phyloP scores from a whole-genome alignment of 30 jellyfish, hydroid and myxozoan genomes.

The Pseudorhiza aurosa region DNA sequence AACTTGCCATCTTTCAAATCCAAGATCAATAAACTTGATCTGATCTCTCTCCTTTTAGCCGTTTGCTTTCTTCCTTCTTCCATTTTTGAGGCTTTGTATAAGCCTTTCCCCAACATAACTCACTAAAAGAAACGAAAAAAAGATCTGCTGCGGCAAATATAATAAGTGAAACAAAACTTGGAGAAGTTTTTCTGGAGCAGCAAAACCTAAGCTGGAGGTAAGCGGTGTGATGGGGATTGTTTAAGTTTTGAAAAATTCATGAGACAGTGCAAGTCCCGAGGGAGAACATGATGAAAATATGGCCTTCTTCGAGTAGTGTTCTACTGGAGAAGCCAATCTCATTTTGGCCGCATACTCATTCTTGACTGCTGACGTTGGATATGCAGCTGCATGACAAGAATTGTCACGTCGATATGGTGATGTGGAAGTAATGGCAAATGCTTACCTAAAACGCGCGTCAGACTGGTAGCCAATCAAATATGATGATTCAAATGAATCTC shows the following conservation, averaged over 20 bases:
- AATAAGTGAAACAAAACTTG: neutral
- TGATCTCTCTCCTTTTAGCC: too few relatives aligned
- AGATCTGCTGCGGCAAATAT: neutral
- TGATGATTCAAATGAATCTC: constrained; percentile 36
- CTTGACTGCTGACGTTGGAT: neutral
- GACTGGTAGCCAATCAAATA: constrained; percentile 39
- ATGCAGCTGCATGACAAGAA: constrained; percentile 5
- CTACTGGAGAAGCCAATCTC: constrained; percentile 58
- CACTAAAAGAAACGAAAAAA: too few relatives aligned
- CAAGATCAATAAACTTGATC: too few relatives aligned
- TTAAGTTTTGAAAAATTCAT: neutral
- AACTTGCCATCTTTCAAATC: too few relatives aligned
- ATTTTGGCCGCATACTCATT: constrained; percentile 37
- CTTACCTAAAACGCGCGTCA: constrained; percentile 29
- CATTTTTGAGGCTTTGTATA: too few relatives aligned
- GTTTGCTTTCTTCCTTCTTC: too few relatives aligned
- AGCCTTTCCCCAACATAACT: too few relatives aligned
- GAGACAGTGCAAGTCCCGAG: neutral
- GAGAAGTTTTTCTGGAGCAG: neutral
- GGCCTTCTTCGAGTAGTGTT: constrained; percentile 45
- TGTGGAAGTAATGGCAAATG: constrained; percentile 18
- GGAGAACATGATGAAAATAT: constrained; percentile 45
- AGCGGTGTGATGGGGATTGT: neutral
- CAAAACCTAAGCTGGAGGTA: constrained; percentile 30
- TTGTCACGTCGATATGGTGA: constrained; percentile 42